Evolutionary conservation across 2,888 invertebrate species (phyloP).

Genomic region (Nephrocerus scutellatus): DNA sequence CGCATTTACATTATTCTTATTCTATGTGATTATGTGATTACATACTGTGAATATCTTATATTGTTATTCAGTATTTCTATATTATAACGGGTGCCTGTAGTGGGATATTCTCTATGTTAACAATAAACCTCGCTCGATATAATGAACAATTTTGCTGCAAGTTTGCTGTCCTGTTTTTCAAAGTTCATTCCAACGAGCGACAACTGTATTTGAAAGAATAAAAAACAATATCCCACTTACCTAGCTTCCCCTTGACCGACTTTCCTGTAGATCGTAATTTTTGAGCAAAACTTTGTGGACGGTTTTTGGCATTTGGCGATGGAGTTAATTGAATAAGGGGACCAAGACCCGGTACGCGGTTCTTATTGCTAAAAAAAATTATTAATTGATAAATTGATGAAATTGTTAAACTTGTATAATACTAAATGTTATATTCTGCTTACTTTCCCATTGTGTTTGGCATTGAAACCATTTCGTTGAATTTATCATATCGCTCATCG

Average conservation of each 20-base stretch:
- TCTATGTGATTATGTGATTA: too few species aligned
- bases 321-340: slow-evolving; percentile 45
- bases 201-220: too few species aligned
- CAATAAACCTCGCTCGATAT: too few species aligned
- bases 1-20: too few species aligned
- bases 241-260: slow-evolving; percentile 66
- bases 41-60: too few species aligned
- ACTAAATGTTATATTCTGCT: not conserved
- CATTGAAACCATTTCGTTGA: slow-evolving; percentile 40
- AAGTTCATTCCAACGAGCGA: too few species aligned
- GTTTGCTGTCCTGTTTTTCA: too few species aligned
- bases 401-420: not conserved
- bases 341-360: slow-evolving; percentile 36
- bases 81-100: too few species aligned
- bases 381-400: not conserved
- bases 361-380: slow-evolving; percentile 21
- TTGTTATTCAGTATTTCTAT: too few species aligned
- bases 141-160: too few species aligned
- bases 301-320: slow-evolving; percentile 45
- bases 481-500: slow-evolving; percentile 47
- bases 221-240: too few species aligned
- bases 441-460: slow-evolving; percentile 34
- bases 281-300: slow-evolving; percentile 85
- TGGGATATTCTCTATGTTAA: too few species aligned
- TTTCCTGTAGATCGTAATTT: slow-evolving; percentile 78